Percentiles rank a stretch among this genome's conserved stretches.
Evolutionary conservation across 2,888 invertebrate species (phyloP).

Genomic region (Meteorus cinctellus): DNA sequence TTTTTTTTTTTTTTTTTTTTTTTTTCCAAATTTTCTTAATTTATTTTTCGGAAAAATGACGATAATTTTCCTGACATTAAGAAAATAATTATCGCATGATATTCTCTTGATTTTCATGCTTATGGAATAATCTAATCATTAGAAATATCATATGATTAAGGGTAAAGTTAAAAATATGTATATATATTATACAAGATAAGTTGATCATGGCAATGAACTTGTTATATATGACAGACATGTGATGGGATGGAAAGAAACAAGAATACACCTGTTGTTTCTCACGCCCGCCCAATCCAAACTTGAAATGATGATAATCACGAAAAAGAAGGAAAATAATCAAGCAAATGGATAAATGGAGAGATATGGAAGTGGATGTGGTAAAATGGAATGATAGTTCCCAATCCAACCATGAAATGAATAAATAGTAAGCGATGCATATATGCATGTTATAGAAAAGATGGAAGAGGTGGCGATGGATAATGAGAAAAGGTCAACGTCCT

Average conservation of each 20-base stretch:
- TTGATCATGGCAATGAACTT: conserved; percentile 61
- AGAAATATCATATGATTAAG: too few species aligned
- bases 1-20: too few species aligned
- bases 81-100: too few species aligned
- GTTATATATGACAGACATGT: conserved; percentile 37
- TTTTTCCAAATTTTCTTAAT: too few species aligned
- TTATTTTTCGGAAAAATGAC: too few species aligned
- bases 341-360: neutral
- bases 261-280: conserved; percentile 55
- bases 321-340: neutral
- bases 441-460: conserved; percentile 28
- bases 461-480: conserved; percentile 39
- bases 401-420: neutral
- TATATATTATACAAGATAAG: neutral
- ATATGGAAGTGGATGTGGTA: neutral
- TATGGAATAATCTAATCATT: too few species aligned
- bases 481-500: conserved; percentile 46
- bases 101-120: too few species aligned
- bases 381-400: neutral
- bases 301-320: neutral
- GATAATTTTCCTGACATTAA: too few species aligned
- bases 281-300: conserved; percentile 50
- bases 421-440: neutral
- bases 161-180: too few species aligned
- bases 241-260: conserved; percentile 23